Conservation (phyloP, 2,888 invertebrate species). For the Drosophila putrida region DNA sequence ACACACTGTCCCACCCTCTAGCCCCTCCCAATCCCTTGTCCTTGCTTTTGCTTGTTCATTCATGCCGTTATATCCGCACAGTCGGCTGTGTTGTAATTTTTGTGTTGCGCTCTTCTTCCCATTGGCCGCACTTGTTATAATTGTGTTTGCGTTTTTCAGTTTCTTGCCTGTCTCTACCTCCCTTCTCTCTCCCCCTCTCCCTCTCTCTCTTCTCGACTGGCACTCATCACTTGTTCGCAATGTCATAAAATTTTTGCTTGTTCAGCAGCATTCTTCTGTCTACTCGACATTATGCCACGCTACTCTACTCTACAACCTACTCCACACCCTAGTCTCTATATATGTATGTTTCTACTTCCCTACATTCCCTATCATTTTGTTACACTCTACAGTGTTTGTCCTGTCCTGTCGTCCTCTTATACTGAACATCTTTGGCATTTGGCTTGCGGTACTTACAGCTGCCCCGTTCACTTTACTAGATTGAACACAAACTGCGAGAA, state of each 20-base stretch:
- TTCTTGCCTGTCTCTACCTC: constrained; percentile 27
- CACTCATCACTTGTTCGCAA: constrained; percentile 63
- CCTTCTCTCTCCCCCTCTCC: not conserved
- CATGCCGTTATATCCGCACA: constrained; percentile 37
- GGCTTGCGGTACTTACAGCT: constrained; percentile 64
- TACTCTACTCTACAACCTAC: constrained; percentile 13
- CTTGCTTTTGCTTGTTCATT: constrained; percentile 32
- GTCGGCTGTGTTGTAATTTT: constrained; percentile 43
- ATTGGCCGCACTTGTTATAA: constrained; percentile 75
- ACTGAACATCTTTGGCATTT: constrained; percentile 66
- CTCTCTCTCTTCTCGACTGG: constrained; percentile 2
- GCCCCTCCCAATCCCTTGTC: not conserved
- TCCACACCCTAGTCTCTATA: constrained; percentile 1
- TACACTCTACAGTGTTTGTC: constrained; percentile 9
- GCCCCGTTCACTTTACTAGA: constrained; percentile 64
- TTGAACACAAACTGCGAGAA: constrained; percentile 60
- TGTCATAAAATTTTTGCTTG: constrained; percentile 79
- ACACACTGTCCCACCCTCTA: constrained; percentile 35
- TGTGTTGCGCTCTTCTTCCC: constrained; percentile 26
- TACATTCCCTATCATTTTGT: not conserved
- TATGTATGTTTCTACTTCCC: constrained; percentile 11
- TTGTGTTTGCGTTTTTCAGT: constrained; percentile 77
- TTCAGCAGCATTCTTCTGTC: constrained; percentile 69
- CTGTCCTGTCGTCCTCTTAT: constrained; percentile 34
- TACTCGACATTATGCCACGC: constrained; percentile 38